phyloP scores from a whole-genome alignment of 2,113 vertebrate genomes.

The Pelusios castaneus region DNA sequence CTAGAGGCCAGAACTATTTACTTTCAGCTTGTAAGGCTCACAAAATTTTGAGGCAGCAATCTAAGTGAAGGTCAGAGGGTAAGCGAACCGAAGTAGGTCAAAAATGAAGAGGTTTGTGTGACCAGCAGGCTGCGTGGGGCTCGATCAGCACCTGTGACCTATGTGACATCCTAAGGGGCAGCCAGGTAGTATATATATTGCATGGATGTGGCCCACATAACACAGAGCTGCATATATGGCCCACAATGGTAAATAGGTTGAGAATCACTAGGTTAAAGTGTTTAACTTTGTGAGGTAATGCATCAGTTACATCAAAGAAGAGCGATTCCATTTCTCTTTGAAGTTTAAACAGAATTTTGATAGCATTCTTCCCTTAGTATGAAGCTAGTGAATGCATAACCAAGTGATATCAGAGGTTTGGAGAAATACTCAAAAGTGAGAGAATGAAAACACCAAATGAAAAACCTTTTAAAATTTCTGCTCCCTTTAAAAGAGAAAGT shows the following conservation, averaged over 20 bases:
- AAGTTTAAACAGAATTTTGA: background rate
- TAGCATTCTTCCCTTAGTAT: background rate
- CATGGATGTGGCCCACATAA: too few relatives aligned
- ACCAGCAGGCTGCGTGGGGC: too few relatives aligned
- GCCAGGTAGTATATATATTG: too few relatives aligned
- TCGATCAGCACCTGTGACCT: too few relatives aligned
- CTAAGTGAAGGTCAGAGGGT: background rate
- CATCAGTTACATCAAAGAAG: background rate
- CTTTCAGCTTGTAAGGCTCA: background rate
- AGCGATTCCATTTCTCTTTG: background rate
- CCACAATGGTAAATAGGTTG: too few relatives aligned
- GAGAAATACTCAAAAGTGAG: background rate
- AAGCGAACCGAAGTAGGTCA: background rate
- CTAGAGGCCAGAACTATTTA: background rate
- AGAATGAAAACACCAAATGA: background rate
- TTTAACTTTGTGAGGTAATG: background rate
- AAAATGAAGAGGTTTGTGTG: background rate
- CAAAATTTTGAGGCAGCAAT: background rate
- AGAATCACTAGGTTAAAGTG: background rate
- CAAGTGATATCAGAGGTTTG: background rate
- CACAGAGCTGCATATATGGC: too few relatives aligned
- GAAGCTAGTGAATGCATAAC: background rate
- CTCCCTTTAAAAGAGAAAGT: rapidly evolving
- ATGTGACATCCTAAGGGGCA: too few relatives aligned
- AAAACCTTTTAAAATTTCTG: background rate